These are phyloP conservation scores for Pheucticus melanocephalus DNA, from an alignment of 2,113 vertebrate genomes.

Conservation along the genomic window DNA sequence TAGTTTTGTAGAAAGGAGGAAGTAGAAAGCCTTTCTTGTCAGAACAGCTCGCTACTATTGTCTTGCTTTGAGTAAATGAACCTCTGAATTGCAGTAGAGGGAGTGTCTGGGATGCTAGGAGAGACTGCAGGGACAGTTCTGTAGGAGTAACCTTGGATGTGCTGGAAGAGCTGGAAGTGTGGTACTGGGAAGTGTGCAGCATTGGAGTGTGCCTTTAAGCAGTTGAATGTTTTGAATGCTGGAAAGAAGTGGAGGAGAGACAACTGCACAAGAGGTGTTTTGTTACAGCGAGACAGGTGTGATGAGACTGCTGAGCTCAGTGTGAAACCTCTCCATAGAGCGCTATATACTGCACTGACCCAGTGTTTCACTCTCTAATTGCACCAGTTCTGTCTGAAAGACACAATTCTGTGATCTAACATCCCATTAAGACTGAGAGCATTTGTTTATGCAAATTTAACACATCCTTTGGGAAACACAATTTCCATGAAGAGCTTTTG, in stretches of 20 bases:
- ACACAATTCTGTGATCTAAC: neutral
- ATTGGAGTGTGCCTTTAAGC: neutral
- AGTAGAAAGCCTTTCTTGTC: conserved; percentile 22
- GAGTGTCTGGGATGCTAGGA: neutral
- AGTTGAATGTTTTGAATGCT: neutral
- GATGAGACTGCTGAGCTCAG: neutral
- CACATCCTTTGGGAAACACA: neutral
- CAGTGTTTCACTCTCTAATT: neutral
- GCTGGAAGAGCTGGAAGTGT: neutral
- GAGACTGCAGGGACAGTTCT: neutral
- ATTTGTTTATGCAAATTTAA: neutral
- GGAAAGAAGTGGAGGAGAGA: neutral
- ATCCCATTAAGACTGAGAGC: neutral
- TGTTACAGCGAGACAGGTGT: neutral
- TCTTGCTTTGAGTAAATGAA: neutral
- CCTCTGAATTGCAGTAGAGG: neutral
- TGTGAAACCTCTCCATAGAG: neutral
- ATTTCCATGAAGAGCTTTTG: neutral
- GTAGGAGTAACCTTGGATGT: neutral
- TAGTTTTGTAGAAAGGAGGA: conserved; percentile 21
- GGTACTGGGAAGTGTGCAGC: neutral
- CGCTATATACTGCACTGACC: neutral
- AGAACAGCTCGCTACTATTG: neutral
- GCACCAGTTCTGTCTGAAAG: neutral
- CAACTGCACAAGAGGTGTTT: neutral